Base-by-base conservation (phyloP, 1,140 invertebrate species). In the Tyrophagus putrescentiae region DNA sequence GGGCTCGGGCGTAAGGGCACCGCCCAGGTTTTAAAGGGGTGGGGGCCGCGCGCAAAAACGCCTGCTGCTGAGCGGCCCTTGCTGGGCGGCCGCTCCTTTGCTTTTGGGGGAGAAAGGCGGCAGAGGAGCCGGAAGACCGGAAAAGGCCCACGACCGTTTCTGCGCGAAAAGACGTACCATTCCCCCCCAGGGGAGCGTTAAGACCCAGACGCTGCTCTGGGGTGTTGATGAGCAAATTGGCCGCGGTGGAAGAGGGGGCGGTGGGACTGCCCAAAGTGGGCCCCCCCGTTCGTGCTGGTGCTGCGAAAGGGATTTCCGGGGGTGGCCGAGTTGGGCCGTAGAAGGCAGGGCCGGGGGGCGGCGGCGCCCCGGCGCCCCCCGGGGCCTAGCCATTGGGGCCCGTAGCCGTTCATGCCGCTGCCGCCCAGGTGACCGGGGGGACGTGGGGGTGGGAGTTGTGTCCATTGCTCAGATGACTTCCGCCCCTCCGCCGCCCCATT, bases 1-100 rank as follows among this genome's bases (percentile, higher is more conserved):
- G 13, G 21, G 23, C 11, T 53, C 6, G 57, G 23, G 6, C 6
- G 21, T 34, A 58, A 58, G 18, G 50, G 18, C 57, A 61, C 5
- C 9, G 54, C n/a, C 34, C 48, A 29, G 6, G 16, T 28, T 21
- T 61, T 60, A 33, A 60, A 61, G 54, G 54, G 48, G n/a, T 60
- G 58, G n/a, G 59, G 32, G 13, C 58, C 58, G 16, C 58, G 58
- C 4, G 58, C 23, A 29, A 60, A 60, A 9, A 16, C 7, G 25
- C 18, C n/a, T n/a, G n/a, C n/a, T n/a, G n/a, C n/a, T n/a, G n/a
- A n/a, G n/a, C n/a, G n/a, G n/a, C n/a, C n/a, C n/a, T n/a, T 33
- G 13, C 31, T 16, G 18, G 39, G 11, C 21, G 21, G 4, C 13
- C 28, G 18, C n/a, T n/a, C n/a, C n/a, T n/a, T 6, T 21, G 31